These are phyloP conservation scores for Drosophila monieri DNA, from an alignment of 2,888 invertebrate genomes.

Conservation along the genomic window DNA sequence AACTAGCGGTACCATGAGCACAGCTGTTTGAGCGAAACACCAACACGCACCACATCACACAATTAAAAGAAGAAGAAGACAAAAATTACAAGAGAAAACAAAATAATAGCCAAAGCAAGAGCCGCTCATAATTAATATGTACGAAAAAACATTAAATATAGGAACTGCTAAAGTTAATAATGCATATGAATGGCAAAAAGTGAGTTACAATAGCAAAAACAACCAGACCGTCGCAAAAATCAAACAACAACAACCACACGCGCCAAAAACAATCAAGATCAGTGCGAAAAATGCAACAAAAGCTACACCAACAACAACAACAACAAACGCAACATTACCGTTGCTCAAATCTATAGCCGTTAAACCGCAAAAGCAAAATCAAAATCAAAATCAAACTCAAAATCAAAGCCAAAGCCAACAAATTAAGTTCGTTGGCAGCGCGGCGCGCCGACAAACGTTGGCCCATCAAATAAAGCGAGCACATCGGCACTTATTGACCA, in stretches of 20 bases:
- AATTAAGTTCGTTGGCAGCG: constrained; percentile 64
- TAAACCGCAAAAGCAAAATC: constrained; percentile 43
- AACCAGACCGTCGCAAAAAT: constrained; percentile 40
- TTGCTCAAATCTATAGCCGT: constrained; percentile 32
- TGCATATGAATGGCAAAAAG: constrained; percentile 80
- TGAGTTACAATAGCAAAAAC: constrained; percentile 72
- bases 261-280: constrained; percentile 31
- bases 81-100: background rate
- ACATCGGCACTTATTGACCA: constrained; percentile 83
- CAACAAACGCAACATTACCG: constrained; percentile 30
- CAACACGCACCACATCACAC: constrained; percentile 31
- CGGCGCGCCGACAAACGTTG: constrained; percentile 74
- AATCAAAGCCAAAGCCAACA: constrained; percentile 43
- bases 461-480: constrained; percentile 82
- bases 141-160: constrained; percentile 72
- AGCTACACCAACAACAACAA: constrained; percentile 39
- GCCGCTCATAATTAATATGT: constrained; percentile 69
- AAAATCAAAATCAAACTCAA: constrained; percentile 45
- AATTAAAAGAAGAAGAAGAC: constrained; percentile 35
- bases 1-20: constrained; percentile 69
- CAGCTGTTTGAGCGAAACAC: constrained; percentile 57
- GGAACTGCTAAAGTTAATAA: constrained; percentile 76
- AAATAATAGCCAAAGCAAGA: constrained; percentile 9
- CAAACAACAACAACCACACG: constrained; percentile 43
- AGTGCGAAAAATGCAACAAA: constrained; percentile 31